A percentile compares a stretch with the other conserved stretches of the same genome.
Evolutionary conservation across 2,113 vertebrate species (phyloP).

Genomic region (Tursiops truncatus): DNA sequence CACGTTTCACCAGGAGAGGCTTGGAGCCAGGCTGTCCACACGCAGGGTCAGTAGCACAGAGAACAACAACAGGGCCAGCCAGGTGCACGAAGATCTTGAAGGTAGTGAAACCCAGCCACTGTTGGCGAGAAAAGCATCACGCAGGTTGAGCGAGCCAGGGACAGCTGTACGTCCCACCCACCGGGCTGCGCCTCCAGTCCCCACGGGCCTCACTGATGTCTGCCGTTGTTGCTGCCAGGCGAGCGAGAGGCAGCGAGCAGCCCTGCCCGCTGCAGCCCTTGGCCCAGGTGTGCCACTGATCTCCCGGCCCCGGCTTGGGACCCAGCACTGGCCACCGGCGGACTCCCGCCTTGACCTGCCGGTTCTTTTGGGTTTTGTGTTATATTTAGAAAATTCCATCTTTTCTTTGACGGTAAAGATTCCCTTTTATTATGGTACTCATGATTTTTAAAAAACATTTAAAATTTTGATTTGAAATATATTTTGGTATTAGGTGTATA

Average conservation of each 20-base stretch:
- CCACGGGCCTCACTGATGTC: background rate
- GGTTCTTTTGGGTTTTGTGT: background rate
- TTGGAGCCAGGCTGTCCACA: conserved; percentile 83
- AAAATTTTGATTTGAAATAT: background rate
- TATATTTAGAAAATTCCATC: background rate
- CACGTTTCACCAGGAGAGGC: conserved; percentile 93
- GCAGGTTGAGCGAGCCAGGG: background rate
- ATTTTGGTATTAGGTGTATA: background rate
- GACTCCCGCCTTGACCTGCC: background rate
- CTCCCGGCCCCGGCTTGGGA: background rate
- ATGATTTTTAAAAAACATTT: background rate
- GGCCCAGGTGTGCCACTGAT: background rate
- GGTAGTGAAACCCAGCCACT: conserved; percentile 97
- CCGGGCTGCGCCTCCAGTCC: background rate
- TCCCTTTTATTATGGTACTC: background rate
- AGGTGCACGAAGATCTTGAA: conserved; percentile 95
- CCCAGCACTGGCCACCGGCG: background rate
- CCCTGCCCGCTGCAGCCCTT: background rate
- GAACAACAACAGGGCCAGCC: conserved; percentile 88
- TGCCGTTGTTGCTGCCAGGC: background rate
- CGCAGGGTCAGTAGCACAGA: conserved; percentile 92
- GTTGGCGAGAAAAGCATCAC: conserved; percentile 94
- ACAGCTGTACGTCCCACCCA: background rate
- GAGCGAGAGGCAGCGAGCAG: background rate
- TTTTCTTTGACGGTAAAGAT: background rate